Conservation (phyloP, 2,113 vertebrate genomes). For the Porphyrio hochstetteri region DNA sequence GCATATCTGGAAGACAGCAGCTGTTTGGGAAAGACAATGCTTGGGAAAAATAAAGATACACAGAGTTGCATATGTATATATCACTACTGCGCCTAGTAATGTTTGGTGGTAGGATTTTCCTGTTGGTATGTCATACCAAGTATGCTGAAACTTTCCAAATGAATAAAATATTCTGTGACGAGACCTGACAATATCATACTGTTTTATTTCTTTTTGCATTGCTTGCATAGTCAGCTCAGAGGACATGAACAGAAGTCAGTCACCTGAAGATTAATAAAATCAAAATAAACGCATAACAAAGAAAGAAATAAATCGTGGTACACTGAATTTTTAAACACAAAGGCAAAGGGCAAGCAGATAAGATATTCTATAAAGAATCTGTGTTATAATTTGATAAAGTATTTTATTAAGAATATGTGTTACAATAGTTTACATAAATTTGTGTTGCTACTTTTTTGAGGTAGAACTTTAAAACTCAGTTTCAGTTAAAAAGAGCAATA, state of each 20-base stretch:
- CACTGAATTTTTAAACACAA: not conserved
- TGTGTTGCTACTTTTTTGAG: not conserved
- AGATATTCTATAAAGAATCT: not conserved
- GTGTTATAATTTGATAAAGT: not conserved
- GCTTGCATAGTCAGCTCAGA: not conserved
- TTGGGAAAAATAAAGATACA: not conserved
- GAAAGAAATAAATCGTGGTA: not conserved
- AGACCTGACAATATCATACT: not conserved
- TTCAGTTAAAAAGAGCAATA: rapidly evolving
- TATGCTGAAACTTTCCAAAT: not conserved
- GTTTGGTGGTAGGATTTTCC: not conserved
- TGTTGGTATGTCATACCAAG: not conserved
- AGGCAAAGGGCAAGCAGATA: not conserved
- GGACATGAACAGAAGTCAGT: not conserved
- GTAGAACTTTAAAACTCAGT: not conserved
- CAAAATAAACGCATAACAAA: not conserved
- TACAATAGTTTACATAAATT: not conserved
- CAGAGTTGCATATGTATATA: not conserved
- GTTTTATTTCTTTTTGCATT: not conserved
- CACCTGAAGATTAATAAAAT: not conserved
- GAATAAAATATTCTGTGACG: not conserved
- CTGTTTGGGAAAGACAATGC: not conserved
- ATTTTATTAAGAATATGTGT: not conserved
- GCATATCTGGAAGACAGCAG: not conserved
- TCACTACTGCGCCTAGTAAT: not conserved